These are phyloP conservation scores for Seriola aureovittata DNA, from an alignment of 2,113 vertebrate species.

Conservation along the genomic window DNA sequence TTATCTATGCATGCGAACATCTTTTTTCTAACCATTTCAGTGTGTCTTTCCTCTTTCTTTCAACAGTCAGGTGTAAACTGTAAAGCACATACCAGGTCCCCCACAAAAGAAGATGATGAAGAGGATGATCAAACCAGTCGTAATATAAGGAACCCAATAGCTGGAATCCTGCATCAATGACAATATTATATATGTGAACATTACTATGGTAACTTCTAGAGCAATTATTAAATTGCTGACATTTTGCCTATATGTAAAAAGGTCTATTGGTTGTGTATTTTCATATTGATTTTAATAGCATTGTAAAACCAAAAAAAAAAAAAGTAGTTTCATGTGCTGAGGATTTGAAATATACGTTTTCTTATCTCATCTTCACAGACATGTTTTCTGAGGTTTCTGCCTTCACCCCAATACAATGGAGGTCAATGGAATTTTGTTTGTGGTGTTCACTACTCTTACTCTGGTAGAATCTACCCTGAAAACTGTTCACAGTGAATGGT, in stretches of 20 bases:
- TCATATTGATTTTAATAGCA: not conserved
- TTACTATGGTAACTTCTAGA: not conserved
- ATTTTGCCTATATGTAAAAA: not conserved
- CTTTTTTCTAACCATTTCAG: not conserved
- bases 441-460: not conserved
- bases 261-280: not conserved
- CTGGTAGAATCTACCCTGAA: not conserved
- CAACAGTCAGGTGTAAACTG: not conserved
- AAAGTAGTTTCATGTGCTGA: too few species aligned
- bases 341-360: not conserved
- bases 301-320: not conserved
- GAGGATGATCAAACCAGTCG: slow-evolving; percentile 81
- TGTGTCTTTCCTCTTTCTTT: not conserved
- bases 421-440: not conserved
- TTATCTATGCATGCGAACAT: not conserved
- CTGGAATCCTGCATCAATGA: slow-evolving; percentile 76
- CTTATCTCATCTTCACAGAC: too few species aligned
- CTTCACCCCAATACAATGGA: not conserved
- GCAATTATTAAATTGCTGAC: too few species aligned
- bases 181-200: not conserved
- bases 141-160: slow-evolving; percentile 84
- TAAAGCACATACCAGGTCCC: slow-evolving; percentile 85
- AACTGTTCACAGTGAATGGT: not conserved
- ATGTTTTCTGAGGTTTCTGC: not conserved
- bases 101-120: slow-evolving; percentile 83